phyloP scores from a whole-genome alignment of 2,113 vertebrate genomes.

The Cichladusa arquata region DNA sequence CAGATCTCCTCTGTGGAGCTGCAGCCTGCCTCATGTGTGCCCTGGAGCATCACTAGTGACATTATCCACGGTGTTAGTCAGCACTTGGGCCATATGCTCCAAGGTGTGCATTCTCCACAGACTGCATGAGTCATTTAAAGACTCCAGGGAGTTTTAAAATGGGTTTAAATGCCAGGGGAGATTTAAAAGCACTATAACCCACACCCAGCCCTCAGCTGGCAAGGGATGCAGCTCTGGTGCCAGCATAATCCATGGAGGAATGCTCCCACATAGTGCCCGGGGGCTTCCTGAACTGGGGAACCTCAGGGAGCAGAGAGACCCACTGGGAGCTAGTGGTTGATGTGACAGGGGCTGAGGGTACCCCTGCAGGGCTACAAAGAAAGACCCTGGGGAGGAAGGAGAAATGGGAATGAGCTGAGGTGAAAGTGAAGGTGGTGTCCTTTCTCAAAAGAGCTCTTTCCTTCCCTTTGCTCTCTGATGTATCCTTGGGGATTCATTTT shows the following conservation, averaged over 20 bases:
- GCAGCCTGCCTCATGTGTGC: not conserved
- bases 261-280: fast-evolving
- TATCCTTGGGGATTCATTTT: not conserved
- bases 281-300: not conserved
- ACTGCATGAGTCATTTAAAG: not conserved
- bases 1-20: not conserved
- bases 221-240: not conserved
- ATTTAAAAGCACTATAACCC: not conserved
- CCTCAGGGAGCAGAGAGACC: not conserved
- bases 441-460: not conserved
- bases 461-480: not conserved
- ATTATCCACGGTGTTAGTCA: not conserved
- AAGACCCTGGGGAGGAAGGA: not conserved
- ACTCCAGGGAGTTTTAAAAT: not conserved
- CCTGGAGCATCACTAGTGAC: not conserved
- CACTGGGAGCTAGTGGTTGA: not conserved
- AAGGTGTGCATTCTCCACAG: not conserved
- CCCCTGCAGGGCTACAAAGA: fast-evolving
- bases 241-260: not conserved
- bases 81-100: not conserved
- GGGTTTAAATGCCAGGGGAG: not conserved
- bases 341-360: not conserved
- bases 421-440: not conserved
- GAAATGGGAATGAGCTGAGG: not conserved
- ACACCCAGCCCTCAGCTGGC: not conserved